Evolutionary conservation across 2,113 vertebrate species (phyloP), one percentile per base, ranked within the genome.

Genomic region (Varanus komodoensis): DNA sequence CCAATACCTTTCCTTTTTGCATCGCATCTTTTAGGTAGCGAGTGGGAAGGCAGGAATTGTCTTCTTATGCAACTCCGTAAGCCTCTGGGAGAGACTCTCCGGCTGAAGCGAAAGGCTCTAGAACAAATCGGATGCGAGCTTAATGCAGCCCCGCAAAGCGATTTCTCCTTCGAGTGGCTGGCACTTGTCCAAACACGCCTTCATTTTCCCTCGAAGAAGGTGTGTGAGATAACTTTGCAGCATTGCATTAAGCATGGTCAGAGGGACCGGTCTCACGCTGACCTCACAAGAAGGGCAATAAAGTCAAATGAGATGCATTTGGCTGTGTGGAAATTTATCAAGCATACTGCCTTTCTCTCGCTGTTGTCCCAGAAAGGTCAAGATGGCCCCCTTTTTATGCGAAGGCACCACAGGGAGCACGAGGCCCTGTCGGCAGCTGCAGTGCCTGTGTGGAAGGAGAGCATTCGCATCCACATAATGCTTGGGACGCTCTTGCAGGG

Each of bases 241-340:
- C 2, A 17, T 82, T 34, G 17, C 90, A 93, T 91, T 92, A 95
- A 91, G 88, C 29, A 85, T 68, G 77, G 90, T 94, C 71, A 87
- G 38, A 50, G 90, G 90, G 87, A 88, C 3, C 61, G 67, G 11
- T 86, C 89, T 89, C 5, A 50, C 89, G 85, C 87, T 92, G 93
- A 93, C 93, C 78, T 95, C 86, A 68, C 52, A 86, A 89, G 64
- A 87, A 93, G 77, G 87, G 89, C 44, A 89, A 75, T 94, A 90
- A 91, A 94, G 21, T 11, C 0, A 54, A 89, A 78, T 8, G 82
- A 95, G 88, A 87, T 83, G 91, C 52, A 0, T 73, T 3, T 44
- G 67, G 82, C 85, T 86, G 81, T 89, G 78, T 4, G 78, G 93
- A 89, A n/a, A 93, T 89, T 89, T 21, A 2, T 89, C 84, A 87